Evolutionary conservation across 2,797 vertebrate genomes (phyloP), one percentile per base, ranked within the genome.

Genomic region (Hydrolagus colliei): DNA sequence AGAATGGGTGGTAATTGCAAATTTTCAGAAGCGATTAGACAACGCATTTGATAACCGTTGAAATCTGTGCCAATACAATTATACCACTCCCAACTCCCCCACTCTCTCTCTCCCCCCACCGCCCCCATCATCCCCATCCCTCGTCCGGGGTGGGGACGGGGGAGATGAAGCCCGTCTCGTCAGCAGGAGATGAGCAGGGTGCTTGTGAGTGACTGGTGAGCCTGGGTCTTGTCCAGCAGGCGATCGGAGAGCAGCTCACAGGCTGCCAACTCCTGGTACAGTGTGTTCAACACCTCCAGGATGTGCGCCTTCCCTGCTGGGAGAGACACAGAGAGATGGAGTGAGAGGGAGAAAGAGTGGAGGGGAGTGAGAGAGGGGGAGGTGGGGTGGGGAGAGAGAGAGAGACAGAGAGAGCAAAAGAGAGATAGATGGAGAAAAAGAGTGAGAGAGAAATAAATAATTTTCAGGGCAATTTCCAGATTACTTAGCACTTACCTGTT

Each of bases 181-280:
- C 91, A 97, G 90, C 95, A 97, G 35, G 96, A 95, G 90, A 97
- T 92, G 88, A 96, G 88, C 86, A 96, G 93, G 0, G 93, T 75
- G 67, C 93, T 95, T 62, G 90, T 59, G 86, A 94, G 87, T 6
- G 92, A 92, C 78, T 90, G 93, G 61, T 90, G 90, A 80, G 93
- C 91, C 72, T 90, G 92, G 0, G 91, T 88, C 27, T 90, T 89
- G 87, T 93, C 94, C 72, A 89, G 14, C 27, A 92, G 88, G 72
- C 94, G 89, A 41, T 87, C 88, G 22, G 91, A 93, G 75, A 96
- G 74, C 86, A 97, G 93, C 85, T 97, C 95, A 72, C 96, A 97
- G 85, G 94, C 93, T 67, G 94, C 87, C 91, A 98, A 91, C 90
- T 96, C 95, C 1, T 94, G 94, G 90, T 94, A 93, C 9, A 98